These are phyloP conservation scores for Eupithecia tripunctaria DNA, from an alignment of 2,888 invertebrate genomes.

Conservation along the genomic window DNA sequence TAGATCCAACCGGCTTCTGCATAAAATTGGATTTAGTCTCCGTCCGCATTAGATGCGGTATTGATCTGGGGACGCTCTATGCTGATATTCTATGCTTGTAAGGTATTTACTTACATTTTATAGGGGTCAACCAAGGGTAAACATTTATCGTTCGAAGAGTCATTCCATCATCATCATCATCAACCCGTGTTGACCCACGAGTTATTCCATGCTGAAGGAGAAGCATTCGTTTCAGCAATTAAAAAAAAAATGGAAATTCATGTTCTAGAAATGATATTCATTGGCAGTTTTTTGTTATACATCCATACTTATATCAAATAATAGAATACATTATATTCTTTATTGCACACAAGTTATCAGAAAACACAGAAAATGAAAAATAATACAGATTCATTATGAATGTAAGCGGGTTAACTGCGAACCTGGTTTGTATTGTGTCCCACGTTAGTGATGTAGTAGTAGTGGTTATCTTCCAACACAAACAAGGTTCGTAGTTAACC, in stretches of 20 bases:
- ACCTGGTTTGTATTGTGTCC: too few relatives aligned
- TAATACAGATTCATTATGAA: too few relatives aligned
- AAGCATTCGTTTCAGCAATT: not conserved
- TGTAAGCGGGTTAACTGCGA: too few relatives aligned
- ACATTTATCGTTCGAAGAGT: not conserved
- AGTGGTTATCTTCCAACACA: too few relatives aligned
- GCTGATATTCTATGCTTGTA: constrained; percentile 13
- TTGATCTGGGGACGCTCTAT: constrained; percentile 23
- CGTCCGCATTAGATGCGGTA: constrained; percentile 22
- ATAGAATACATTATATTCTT: too few relatives aligned
- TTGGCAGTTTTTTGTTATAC: not conserved
- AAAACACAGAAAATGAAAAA: too few relatives aligned
- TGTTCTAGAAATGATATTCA: not conserved
- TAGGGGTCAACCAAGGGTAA: not conserved
- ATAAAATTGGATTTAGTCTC: constrained; percentile 33
- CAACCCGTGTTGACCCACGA: too few relatives aligned
- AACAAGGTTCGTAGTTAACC: too few relatives aligned
- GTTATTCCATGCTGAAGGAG: not conserved
- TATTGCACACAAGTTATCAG: too few relatives aligned
- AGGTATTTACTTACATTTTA: constrained; percentile 2
- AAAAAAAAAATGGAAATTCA: not conserved
- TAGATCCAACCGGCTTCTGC: constrained; percentile 30
- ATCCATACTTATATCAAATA: not conserved
- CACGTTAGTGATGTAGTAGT: too few relatives aligned
- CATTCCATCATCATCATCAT: too few relatives aligned